Evolutionary conservation across 2,888 invertebrate genomes (phyloP).

Genomic region (Epirrita christyi): DNA sequence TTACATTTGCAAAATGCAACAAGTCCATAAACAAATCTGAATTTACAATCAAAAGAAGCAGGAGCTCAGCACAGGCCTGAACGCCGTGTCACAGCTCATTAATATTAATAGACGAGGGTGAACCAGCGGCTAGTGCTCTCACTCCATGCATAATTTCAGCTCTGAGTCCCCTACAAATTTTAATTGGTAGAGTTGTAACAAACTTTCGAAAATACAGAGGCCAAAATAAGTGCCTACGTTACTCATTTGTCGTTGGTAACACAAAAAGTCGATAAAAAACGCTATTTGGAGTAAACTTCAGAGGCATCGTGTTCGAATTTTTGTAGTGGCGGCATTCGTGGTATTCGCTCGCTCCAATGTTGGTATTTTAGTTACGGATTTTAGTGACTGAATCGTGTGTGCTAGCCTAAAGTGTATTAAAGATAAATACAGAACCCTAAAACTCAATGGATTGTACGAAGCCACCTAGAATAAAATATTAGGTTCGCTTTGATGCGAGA

Average conservation of each 20-base stretch:
- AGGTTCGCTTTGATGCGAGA: not conserved
- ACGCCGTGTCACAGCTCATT: slow-evolving; percentile 77
- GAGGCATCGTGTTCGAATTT: slow-evolving; percentile 16
- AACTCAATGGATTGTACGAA: too few relatives aligned
- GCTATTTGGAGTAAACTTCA: slow-evolving; percentile 27
- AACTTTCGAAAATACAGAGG: slow-evolving; percentile 55
- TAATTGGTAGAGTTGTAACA: slow-evolving; percentile 71
- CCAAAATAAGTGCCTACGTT: slow-evolving; percentile 33
- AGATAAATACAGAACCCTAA: not conserved
- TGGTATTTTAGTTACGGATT: slow-evolving; percentile 7
- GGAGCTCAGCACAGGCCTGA: slow-evolving; percentile 56
- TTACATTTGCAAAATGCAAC: slow-evolving; percentile 62
- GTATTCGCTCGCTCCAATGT: not conserved
- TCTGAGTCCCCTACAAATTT: slow-evolving; percentile 69
- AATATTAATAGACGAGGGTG: slow-evolving; percentile 75
- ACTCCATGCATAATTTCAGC: slow-evolving; percentile 77
- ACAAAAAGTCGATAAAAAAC: slow-evolving; percentile 42
- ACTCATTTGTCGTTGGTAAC: slow-evolving; percentile 46
- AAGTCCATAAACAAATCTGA: slow-evolving; percentile 60
- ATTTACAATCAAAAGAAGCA: slow-evolving; percentile 79
- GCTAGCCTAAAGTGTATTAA: not conserved
- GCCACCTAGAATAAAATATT: not conserved
- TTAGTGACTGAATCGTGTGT: not conserved
- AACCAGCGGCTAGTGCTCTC: slow-evolving; percentile 66
- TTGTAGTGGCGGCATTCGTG: slow-evolving; percentile 6